Percentiles rank a stretch among this genome's conserved stretches.
These are phyloP conservation scores for Meleagris gallopavo DNA, from an alignment of 2,113 vertebrate species.

Conservation along the genomic window DNA sequence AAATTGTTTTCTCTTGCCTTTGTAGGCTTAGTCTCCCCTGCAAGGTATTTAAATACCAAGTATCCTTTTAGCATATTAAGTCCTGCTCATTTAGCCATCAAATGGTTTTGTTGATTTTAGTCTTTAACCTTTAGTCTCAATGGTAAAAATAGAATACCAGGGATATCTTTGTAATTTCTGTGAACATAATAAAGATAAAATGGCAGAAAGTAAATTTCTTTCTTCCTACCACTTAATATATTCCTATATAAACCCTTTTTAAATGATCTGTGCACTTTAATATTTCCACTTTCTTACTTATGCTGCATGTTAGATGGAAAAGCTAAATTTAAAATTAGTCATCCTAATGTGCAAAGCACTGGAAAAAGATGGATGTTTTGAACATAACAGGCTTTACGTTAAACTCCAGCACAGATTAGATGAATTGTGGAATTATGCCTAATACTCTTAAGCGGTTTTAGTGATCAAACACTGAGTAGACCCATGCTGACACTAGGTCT, in stretches of 20 bases:
- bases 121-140: neutral
- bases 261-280: neutral
- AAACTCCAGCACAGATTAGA: slow-evolving; percentile 47
- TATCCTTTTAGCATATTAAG: neutral
- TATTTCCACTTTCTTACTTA: slow-evolving; percentile 43
- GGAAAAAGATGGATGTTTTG: slow-evolving; percentile 57
- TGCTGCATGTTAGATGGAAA: slow-evolving; percentile 17
- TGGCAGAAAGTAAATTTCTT: neutral
- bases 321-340: slow-evolving; percentile 51
- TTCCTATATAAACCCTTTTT: neutral
- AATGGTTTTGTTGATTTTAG: neutral
- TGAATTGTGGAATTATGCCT: slow-evolving; percentile 54
- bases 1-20: neutral
- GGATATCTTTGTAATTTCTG: neutral
- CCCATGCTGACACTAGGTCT: slow-evolving; percentile 30
- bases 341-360: slow-evolving; percentile 45
- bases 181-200: neutral
- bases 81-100: neutral
- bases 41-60: neutral
- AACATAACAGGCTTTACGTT: slow-evolving; percentile 61
- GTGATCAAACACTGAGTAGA: slow-evolving; percentile 24
- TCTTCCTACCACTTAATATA: neutral
- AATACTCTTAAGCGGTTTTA: slow-evolving; percentile 60
- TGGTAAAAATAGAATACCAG: neutral
- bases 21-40: neutral